phyloP scores from a whole-genome alignment of 2,113 vertebrate genomes.

The Cyanoderma ruficeps region DNA sequence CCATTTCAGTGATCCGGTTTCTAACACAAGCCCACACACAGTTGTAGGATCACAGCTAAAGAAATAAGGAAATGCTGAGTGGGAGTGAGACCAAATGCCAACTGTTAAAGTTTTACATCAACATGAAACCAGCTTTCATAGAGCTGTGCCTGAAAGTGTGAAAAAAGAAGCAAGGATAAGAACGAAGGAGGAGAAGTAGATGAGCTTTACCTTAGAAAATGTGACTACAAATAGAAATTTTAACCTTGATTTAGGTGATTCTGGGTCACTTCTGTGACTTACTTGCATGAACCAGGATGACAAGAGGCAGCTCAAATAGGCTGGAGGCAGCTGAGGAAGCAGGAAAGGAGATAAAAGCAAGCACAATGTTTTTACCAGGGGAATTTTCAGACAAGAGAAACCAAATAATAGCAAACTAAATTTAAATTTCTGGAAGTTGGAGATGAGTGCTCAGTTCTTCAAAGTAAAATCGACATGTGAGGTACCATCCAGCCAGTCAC shows the following conservation, averaged over 20 bases:
- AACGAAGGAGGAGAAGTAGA: neutral
- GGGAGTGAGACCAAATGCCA: neutral
- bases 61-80: neutral
- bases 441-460: neutral
- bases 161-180: neutral
- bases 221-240: neutral
- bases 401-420: neutral
- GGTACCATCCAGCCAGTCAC: neutral
- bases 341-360: neutral
- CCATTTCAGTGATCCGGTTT: neutral
- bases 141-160: neutral
- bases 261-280: neutral
- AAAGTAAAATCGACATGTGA: neutral
- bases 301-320: neutral
- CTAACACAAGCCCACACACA: neutral
- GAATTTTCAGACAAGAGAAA: neutral
- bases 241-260: neutral
- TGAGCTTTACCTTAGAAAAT: neutral
- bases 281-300: neutral
- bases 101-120: neutral
- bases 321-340: neutral
- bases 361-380: neutral
- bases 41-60: neutral
- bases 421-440: neutral
- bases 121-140: neutral